A percentile compares a stretch with the other conserved stretches of the same genome.
phyloP scores from a whole-genome alignment of 2,888 invertebrate genomes.

The Phalera bucephala region DNA sequence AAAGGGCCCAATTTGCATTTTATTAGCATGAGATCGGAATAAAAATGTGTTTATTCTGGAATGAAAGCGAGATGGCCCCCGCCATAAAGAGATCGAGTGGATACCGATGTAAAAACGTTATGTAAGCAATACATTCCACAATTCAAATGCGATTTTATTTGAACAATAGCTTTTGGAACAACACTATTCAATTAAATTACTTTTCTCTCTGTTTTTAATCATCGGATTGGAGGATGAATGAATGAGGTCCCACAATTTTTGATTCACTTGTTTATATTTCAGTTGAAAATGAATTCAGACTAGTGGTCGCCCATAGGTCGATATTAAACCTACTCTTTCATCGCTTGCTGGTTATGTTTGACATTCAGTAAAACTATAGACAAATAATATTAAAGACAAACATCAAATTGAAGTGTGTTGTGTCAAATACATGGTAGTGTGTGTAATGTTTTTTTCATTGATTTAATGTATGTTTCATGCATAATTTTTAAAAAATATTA shows the following conservation, averaged over 20 bases:
- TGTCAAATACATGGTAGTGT: too few species aligned
- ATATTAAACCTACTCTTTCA: too few species aligned
- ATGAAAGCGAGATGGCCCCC: slow-evolving; percentile 62
- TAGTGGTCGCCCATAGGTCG: too few species aligned
- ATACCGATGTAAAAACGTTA: slow-evolving; percentile 56
- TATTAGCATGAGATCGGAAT: slow-evolving; percentile 75
- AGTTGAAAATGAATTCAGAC: too few species aligned
- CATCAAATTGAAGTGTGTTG: too few species aligned
- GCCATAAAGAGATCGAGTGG: slow-evolving; percentile 64
- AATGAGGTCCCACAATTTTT: neutral
- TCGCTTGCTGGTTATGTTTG: too few species aligned
- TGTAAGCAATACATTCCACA: slow-evolving; percentile 47
- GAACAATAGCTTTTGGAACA: slow-evolving; percentile 18
- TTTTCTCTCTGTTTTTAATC: neutral
- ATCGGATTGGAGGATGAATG: neutral
- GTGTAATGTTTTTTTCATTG: too few species aligned
- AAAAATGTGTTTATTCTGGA: slow-evolving; percentile 77
- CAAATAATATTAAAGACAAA: too few species aligned
- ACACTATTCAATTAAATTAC: slow-evolving; percentile 9
- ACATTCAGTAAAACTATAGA: too few species aligned
- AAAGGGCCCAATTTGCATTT: slow-evolving; percentile 76
- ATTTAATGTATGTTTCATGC: too few species aligned
- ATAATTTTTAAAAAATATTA: too few species aligned
- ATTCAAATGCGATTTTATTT: slow-evolving; percentile 49
- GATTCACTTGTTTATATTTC: too few species aligned